Base-by-base conservation (phyloP, 2,797 vertebrate species). In the Sebastes alutus region DNA sequence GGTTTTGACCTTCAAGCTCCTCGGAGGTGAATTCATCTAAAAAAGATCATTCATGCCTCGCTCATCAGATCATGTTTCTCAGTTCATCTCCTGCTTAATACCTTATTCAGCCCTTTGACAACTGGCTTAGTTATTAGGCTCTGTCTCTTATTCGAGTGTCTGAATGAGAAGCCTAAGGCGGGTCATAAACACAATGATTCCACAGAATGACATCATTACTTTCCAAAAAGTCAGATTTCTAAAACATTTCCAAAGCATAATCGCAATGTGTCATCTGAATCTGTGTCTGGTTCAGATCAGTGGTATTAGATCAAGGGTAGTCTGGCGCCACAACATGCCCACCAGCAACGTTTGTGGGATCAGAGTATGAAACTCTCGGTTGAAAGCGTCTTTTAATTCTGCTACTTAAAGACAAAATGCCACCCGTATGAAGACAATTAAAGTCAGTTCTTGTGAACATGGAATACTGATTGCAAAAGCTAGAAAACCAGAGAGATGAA, bases 1-100 rank as follows among this genome's bases (percentile, higher is more conserved):
- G 75, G 84, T 84, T 88, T 14, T 79, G 92, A 93, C 93, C 91
- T 91, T 86, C 80, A 68, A 76, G 80, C 67, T 74, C 64, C 27
- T 72, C 18, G 1, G 54, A n/a, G 66, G 63, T 69, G 65, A 82
- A 87, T 75, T 83, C 76, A 67, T 83, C 77, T 72, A 9, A 73
- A 78, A 52, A 71, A 52, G 75, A 85, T 88, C 75, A 67, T 81
- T 77, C 52, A 60, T 56, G 59, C 54, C 62, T 61, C n/a, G 6
- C 75, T 87, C 85, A 84, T 89, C 64, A 75, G 75, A 84, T 81
- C 73, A 35, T 75, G 73, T 82, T 83, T 85, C 77, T 87, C 83
- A 78, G 27, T 81, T 90, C 75, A 84, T 84, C 79, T 82, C 60
- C 64, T 42, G 72, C 62, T 84, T 90, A 89, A 86, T 87, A 78